Base-by-base conservation (phyloP, 1,140 invertebrate species). In the Drosophila mojavensis region DNA sequence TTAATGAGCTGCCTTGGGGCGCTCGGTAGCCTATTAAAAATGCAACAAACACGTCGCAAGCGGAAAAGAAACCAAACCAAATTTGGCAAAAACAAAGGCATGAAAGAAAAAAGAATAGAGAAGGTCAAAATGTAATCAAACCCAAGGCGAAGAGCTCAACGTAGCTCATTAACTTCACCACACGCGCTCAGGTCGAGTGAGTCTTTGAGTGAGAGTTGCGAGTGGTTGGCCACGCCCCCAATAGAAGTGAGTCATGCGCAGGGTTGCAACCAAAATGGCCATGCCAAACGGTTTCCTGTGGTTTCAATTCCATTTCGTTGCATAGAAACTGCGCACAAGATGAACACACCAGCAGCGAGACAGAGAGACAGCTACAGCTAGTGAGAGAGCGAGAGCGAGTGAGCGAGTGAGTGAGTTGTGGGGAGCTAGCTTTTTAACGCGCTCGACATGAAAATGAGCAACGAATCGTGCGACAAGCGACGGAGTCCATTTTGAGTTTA, bases 401-500 rank as follows among this genome's bases (percentile, higher is more conserved):
- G 20, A 11, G 47, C 10, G 41, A 60, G 51, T 30, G 59, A 66
- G 51, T 30, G 59, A 66, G 73, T 48, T 43, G 66, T 64, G 76
- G 77, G 73, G 64, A 78, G 62, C 59, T 75, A 50, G 70, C 78
- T 88, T 88, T 86, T 86, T 88, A 86, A 82, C 79, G 79, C 83
- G 79, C 84, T 88, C 83, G 84, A 89, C 84, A 86, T 83, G 89
- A 91, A 91, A 91, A 91, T 91, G 90, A 90, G 90, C 85, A 90
- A 73, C 83, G 75, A 90, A 91, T 90, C 82, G 76, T 83, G 83
- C 75, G 83, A 77, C 85, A 79, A 90, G 91, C 89, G 84, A 91
- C 78, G 90, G 91, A 92, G 91, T 92, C 91, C 91, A 92, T 92
- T 92, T 92, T 91, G 88, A 92, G 91, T 92, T 92, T 92, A 92